Evolutionary conservation across 2,888 invertebrate genomes (phyloP).

Genomic region (Calliopum simillimum): DNA sequence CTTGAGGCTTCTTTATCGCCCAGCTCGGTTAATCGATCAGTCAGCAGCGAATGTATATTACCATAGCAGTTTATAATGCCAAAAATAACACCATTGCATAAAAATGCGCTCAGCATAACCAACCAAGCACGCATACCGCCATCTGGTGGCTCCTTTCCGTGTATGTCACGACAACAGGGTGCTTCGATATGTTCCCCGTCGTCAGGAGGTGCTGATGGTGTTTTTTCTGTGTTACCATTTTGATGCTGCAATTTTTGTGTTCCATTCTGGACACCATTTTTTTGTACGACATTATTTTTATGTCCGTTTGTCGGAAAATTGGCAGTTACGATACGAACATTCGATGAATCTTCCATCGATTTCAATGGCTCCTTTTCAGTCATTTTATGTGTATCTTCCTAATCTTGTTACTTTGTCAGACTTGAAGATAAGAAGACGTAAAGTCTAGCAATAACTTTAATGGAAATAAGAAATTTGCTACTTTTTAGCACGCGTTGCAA

Average conservation of each 20-base stretch:
- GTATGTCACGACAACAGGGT: conserved; percentile 60
- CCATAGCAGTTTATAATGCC: conserved; percentile 92
- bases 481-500: no score
- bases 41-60: conserved; percentile 79
- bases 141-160: conserved; percentile 73
- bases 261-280: conserved; percentile 16
- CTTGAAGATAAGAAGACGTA: no score
- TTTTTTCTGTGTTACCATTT: not conserved
- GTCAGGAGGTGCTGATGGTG: not conserved
- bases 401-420: no score
- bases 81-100: conserved; percentile 90
- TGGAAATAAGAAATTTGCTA: no score
- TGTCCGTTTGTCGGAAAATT: not conserved
- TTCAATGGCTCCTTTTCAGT: conserved; percentile 15
- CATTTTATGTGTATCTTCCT: not conserved
- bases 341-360: not conserved
- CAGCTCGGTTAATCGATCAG: conserved; percentile 72
- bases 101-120: conserved; percentile 85
- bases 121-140: conserved; percentile 80
- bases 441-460: no score
- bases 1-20: conserved; percentile 80
- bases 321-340: not conserved
- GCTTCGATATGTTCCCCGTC: conserved; percentile 57
- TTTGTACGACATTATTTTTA: not conserved
- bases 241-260: conserved; percentile 17